phyloP scores from a whole-genome alignment of 2,113 vertebrate genomes.

The Chloroceryle aenea region DNA sequence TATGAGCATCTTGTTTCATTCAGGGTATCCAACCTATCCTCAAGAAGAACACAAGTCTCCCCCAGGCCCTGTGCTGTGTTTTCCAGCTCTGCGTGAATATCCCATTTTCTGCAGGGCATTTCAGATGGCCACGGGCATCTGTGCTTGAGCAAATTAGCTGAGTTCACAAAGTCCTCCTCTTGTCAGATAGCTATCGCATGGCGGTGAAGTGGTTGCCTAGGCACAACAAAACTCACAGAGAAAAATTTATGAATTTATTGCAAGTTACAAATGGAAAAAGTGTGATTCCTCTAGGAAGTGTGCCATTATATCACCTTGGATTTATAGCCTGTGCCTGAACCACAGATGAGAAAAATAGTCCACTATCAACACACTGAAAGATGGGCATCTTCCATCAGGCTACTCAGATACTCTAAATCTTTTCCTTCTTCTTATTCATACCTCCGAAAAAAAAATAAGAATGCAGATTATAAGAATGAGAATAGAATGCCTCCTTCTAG shows the following conservation, averaged over 20 bases:
- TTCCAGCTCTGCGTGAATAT: background rate
- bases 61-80: background rate
- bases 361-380: background rate
- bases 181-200: accelerated
- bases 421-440: background rate
- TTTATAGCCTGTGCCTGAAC: background rate
- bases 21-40: background rate
- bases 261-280: background rate
- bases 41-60: background rate
- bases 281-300: background rate
- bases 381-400: background rate
- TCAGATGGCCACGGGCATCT: background rate
- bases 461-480: background rate
- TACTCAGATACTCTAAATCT: background rate
- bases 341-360: background rate
- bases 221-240: background rate
- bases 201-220: background rate
- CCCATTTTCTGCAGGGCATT: background rate
- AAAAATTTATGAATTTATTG: background rate
- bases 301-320: background rate
- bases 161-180: background rate
- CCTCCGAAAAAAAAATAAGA: background rate
- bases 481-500: background rate
- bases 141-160: background rate
- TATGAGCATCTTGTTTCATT: background rate